These are phyloP conservation scores for Cabera pusaria DNA, from an alignment of 2,888 invertebrate genomes.

Conservation along the genomic window DNA sequence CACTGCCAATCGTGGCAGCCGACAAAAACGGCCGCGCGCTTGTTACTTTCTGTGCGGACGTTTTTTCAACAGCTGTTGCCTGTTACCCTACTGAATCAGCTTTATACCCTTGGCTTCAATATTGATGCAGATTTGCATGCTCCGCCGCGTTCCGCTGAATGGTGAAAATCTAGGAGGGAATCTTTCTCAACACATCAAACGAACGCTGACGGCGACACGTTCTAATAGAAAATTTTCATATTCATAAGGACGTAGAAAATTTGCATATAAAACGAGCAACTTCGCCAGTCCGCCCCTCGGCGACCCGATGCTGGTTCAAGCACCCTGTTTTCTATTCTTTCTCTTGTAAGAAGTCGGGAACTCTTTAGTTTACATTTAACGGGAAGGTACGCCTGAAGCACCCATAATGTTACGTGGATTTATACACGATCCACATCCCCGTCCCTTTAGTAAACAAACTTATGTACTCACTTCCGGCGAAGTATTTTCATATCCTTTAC, in stretches of 20 bases:
- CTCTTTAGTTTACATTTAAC: slow-evolving; percentile 54
- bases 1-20: slow-evolving; percentile 15
- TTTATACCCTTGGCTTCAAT: slow-evolving; percentile 15
- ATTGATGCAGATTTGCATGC: slow-evolving; percentile 48
- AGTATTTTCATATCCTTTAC: slow-evolving; percentile 5
- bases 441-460: slow-evolving; percentile 3
- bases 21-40: slow-evolving; percentile 19
- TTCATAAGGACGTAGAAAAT: slow-evolving; percentile 80
- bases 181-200: slow-evolving; percentile 62
- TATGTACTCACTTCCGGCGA: slow-evolving; percentile 2
- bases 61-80: slow-evolving; percentile 15
- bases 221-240: slow-evolving; percentile 84
- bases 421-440: slow-evolving; percentile 34
- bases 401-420: slow-evolving; percentile 37
- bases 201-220: slow-evolving; percentile 79
- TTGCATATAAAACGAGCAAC: slow-evolving; percentile 82
- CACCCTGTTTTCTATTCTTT: slow-evolving; percentile 68
- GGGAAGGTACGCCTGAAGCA: slow-evolving; percentile 28
- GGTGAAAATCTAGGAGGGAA: slow-evolving; percentile 55
- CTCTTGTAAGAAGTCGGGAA: slow-evolving; percentile 59
- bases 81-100: slow-evolving; percentile 10
- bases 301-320: slow-evolving; percentile 55
- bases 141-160: slow-evolving; percentile 53
- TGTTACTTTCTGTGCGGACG: slow-evolving; percentile 15
- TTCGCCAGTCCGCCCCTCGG: slow-evolving; percentile 49